phyloP scores from a whole-genome alignment of 1,140 invertebrate species.

The Helicoverpa zea region DNA sequence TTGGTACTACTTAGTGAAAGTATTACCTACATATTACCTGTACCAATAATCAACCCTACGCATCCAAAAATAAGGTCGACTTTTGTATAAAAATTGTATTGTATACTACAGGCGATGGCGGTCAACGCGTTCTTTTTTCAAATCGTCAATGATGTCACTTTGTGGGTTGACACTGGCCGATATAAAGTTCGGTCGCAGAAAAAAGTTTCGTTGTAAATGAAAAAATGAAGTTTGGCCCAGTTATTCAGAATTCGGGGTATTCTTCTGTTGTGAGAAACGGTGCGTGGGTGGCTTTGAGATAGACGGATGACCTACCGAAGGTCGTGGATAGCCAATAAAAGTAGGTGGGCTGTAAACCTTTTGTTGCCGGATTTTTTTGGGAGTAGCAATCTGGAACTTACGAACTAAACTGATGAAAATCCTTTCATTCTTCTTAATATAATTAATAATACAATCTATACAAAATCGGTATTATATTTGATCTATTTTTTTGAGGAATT shows the following conservation, averaged over 20 bases:
- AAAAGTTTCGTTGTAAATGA: slow-evolving; percentile 36
- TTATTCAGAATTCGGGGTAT: slow-evolving; percentile 25
- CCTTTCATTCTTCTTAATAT: too few relatives aligned
- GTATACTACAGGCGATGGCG: slow-evolving; percentile 52
- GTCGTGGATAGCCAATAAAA: not conserved
- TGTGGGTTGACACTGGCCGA: slow-evolving; percentile 45
- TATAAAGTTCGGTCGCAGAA: slow-evolving; percentile 37
- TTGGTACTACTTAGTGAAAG: slow-evolving; percentile 81
- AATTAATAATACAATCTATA: too few relatives aligned
- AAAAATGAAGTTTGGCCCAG: slow-evolving; percentile 33
- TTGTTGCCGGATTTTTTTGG: not conserved
- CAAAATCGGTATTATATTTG: too few relatives aligned
- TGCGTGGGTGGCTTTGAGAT: slow-evolving; percentile 10
- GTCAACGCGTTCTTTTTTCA: slow-evolving; percentile 63
- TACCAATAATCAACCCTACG: slow-evolving; percentile 48
- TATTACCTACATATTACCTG: slow-evolving; percentile 58
- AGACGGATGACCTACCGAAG: slow-evolving; percentile 28
- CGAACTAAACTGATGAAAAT: too few relatives aligned
- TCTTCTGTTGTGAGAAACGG: slow-evolving; percentile 8
- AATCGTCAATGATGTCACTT: slow-evolving; percentile 58
- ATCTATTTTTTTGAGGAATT: not conserved
- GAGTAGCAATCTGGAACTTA: not conserved
- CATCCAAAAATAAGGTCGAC: slow-evolving; percentile 6
- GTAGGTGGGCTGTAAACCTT: slow-evolving; percentile 6
- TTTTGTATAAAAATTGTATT: slow-evolving; percentile 19